Percentiles rank a stretch among this genome's conserved stretches.
Conservation (phyloP, 2,113 vertebrate genomes). For the Aleadryas rufinucha region DNA sequence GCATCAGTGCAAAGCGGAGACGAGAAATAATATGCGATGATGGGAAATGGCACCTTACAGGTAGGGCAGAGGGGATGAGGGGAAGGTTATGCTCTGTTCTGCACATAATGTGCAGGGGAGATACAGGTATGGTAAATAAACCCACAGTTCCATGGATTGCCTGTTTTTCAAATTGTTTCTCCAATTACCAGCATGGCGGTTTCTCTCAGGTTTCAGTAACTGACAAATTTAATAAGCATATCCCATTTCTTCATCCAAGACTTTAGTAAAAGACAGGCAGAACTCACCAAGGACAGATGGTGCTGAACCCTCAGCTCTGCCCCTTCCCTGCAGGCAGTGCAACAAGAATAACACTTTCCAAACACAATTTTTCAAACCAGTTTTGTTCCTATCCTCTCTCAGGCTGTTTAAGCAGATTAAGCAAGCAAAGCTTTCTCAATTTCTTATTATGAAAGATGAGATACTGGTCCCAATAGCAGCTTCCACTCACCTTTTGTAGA, state of each 20-base stretch:
- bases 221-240: not conserved
- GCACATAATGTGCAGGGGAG: not conserved
- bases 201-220: not conserved
- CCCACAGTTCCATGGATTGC: not conserved
- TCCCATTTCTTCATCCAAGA: not conserved
- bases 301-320: not conserved
- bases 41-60: not conserved
- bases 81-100: not conserved
- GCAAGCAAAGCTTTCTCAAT: not conserved
- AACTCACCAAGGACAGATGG: not conserved
- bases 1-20: fast-evolving
- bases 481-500: not conserved
- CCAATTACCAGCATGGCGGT: fast-evolving
- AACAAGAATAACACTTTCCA: not conserved
- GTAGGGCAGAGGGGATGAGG: not conserved
- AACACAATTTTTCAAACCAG: not conserved
- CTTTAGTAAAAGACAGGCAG: not conserved
- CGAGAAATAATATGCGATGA: fast-evolving
- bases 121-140: not conserved
- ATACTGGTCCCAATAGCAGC: not conserved
- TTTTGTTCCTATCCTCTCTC: not conserved
- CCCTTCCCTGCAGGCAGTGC: not conserved
- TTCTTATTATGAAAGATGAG: not conserved
- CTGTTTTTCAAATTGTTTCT: not conserved
- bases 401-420: not conserved